phyloP scores from a whole-genome alignment of 2,888 invertebrate species.

The Seira sanloemensis region DNA sequence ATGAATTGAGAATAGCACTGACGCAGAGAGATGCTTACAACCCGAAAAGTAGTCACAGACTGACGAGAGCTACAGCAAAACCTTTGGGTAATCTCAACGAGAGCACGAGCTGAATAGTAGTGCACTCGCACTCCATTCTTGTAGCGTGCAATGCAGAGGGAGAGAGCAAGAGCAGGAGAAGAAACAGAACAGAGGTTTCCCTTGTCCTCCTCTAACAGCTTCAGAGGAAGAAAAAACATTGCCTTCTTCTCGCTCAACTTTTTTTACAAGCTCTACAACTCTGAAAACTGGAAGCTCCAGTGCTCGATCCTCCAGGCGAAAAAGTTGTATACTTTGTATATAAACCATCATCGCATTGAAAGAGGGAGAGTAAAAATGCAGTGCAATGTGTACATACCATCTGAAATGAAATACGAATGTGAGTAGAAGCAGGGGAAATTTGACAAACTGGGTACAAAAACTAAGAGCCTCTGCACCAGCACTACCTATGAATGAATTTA shows the following conservation, averaged over 20 bases:
- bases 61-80: slow-evolving; percentile 37
- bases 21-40: slow-evolving; percentile 51
- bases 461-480: not conserved
- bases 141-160: too few relatives aligned
- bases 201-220: not conserved
- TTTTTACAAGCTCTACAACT: not conserved
- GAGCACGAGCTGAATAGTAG: too few relatives aligned
- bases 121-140: too few relatives aligned
- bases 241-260: not conserved
- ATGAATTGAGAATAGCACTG: not conserved
- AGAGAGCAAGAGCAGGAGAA: not conserved
- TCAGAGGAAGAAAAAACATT: not conserved
- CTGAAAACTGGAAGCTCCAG: not conserved
- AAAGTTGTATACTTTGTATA: not conserved
- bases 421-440: not conserved
- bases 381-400: not conserved
- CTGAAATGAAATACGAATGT: not conserved
- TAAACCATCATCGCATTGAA: not conserved
- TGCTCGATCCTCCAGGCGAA: not conserved
- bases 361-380: not conserved
- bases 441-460: not conserved
- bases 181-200: not conserved
- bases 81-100: slow-evolving; percentile 34
- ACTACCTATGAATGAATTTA: too few relatives aligned
- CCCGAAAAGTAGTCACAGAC: slow-evolving; percentile 66